Conservation (phyloP, 2,113 vertebrate genomes). For the Hypanus sabinus region DNA sequence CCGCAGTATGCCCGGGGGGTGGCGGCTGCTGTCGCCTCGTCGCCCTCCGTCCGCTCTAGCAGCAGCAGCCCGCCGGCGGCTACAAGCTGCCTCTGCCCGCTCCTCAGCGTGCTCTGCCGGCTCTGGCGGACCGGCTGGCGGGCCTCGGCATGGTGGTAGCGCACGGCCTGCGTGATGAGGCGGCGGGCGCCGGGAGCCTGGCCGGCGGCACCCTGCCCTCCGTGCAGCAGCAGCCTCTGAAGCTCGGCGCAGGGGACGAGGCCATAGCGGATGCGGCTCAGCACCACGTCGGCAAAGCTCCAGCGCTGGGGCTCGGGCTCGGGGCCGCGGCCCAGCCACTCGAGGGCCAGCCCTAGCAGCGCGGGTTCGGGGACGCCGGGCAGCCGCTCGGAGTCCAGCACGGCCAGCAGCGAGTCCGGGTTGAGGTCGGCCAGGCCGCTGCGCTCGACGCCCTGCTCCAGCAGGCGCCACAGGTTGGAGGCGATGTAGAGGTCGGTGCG, state of each 20-base stretch:
- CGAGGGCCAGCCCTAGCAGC: slow-evolving; percentile 66
- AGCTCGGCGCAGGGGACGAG: slow-evolving; percentile 68
- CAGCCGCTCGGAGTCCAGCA: slow-evolving; percentile 68
- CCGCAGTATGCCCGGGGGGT: slow-evolving; percentile 40
- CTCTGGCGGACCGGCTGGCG: slow-evolving; percentile 75
- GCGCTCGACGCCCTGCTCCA: slow-evolving; percentile 52
- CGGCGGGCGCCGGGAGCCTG: slow-evolving; percentile 70
- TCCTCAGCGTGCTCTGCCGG: slow-evolving; percentile 66
- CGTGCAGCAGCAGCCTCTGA: slow-evolving; percentile 60
- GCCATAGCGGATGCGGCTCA: slow-evolving; percentile 43
- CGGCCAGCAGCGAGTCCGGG: slow-evolving; percentile 56
- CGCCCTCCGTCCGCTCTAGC: slow-evolving; percentile 63
- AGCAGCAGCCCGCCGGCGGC: slow-evolving; percentile 67
- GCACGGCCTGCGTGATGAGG: slow-evolving; percentile 75
- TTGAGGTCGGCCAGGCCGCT: slow-evolving; percentile 70
- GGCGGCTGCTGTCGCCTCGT: too few species aligned
- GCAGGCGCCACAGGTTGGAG: slow-evolving; percentile 60
- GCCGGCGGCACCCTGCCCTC: slow-evolving; percentile 55
- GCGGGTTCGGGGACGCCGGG: slow-evolving; percentile 62
- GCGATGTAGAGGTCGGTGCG: slow-evolving; percentile 66
- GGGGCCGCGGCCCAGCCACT: slow-evolving; percentile 66
- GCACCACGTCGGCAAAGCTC: background rate
- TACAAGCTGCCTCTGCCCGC: slow-evolving; percentile 59
- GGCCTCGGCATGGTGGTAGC: slow-evolving; percentile 69
- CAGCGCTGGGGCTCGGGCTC: slow-evolving; percentile 58